These are phyloP conservation scores for Lysandra bellargus DNA, from an alignment of 2,888 invertebrate species.

Conservation along the genomic window DNA sequence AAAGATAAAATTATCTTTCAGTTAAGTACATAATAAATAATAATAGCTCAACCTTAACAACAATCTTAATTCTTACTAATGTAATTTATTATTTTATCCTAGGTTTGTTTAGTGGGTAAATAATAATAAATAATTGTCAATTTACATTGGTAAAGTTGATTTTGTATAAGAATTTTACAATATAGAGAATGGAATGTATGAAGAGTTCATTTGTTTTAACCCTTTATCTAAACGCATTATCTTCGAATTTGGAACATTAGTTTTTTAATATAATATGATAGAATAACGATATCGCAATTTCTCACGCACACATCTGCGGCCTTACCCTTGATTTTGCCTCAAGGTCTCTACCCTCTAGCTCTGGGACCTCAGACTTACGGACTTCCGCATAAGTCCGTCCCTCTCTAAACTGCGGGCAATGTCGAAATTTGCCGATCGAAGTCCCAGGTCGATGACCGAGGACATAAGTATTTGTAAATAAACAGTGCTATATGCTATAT, in stretches of 20 bases:
- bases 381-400: slow-evolving; percentile 60
- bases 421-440: slow-evolving; percentile 73
- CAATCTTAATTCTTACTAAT: too few relatives aligned
- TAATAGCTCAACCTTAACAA: too few relatives aligned
- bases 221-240: too few relatives aligned
- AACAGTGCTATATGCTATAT: slow-evolving; percentile 62
- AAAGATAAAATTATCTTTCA: too few relatives aligned
- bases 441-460: slow-evolving; percentile 69
- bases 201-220: too few relatives aligned
- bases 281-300: slow-evolving; percentile 41
- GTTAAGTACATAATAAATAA: too few relatives aligned
- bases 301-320: slow-evolving; percentile 63
- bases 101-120: too few relatives aligned
- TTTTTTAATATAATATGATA: neutral
- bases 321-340: slow-evolving; percentile 81
- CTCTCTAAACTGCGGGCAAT: slow-evolving; percentile 64
- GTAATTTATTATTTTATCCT: too few relatives aligned
- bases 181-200: too few relatives aligned
- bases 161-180: too few relatives aligned
- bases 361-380: slow-evolving; percentile 58
- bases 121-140: too few relatives aligned
- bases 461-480: slow-evolving; percentile 77
- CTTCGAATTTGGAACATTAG: neutral
- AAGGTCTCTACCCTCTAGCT: slow-evolving; percentile 77
- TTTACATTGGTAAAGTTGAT: too few relatives aligned